phyloP scores from a whole-genome alignment of 1,140 invertebrate species.

The Mylabris phalerata region DNA sequence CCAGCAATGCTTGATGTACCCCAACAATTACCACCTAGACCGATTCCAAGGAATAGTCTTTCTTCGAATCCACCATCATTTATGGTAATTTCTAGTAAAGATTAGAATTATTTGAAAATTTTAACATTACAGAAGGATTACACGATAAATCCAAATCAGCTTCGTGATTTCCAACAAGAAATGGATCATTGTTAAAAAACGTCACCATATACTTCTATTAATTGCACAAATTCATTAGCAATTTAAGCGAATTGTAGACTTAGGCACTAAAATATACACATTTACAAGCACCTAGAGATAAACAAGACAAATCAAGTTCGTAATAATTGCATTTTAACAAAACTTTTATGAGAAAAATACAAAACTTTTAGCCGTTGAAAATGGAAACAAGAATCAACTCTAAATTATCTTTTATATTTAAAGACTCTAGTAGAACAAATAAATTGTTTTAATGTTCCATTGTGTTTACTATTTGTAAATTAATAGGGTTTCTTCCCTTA shows the following conservation, averaged over 20 bases:
- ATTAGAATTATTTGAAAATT: neutral
- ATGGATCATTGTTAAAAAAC: too few relatives aligned
- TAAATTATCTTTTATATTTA: too few relatives aligned
- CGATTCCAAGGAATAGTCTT: slow-evolving; percentile 27
- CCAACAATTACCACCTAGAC: slow-evolving; percentile 39
- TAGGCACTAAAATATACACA: too few relatives aligned
- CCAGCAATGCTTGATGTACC: slow-evolving; percentile 36
- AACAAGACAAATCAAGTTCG: too few relatives aligned
- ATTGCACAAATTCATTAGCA: too few relatives aligned
- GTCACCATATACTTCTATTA: too few relatives aligned
- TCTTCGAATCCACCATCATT: slow-evolving; percentile 16
- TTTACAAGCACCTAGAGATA: too few relatives aligned
- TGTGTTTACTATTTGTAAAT: neutral
- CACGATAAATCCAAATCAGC: neutral
- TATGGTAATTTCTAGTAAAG: neutral
- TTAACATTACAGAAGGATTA: neutral
- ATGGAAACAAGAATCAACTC: too few relatives aligned
- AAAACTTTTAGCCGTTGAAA: too few relatives aligned
- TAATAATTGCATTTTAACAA: too few relatives aligned
- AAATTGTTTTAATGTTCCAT: neutral
- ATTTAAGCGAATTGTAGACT: too few relatives aligned
- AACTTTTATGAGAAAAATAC: too few relatives aligned
- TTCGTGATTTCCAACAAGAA: neutral
- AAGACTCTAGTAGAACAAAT: neutral
- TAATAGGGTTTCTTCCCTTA: neutral